phyloP scores from a whole-genome alignment of 37 sponge, comb jelly and placozoan species.

The Ianthella basta region DNA sequence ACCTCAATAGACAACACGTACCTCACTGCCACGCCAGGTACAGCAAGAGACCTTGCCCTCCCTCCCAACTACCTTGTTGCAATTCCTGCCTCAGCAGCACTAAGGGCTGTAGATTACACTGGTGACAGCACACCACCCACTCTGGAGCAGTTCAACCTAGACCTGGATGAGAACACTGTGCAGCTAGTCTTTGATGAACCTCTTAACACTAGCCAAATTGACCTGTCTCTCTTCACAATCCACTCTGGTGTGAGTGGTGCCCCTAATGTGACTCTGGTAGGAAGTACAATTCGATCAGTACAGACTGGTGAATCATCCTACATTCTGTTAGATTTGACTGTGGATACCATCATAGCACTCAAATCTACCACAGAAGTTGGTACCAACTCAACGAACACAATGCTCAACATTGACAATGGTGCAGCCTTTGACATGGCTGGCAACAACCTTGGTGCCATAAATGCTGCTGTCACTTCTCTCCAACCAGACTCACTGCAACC shows the following conservation, averaged over 20 bases:
- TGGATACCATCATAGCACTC: slow-evolving; percentile 52
- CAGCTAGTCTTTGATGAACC: slow-evolving; percentile 76
- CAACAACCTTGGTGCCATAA: slow-evolving; percentile 4
- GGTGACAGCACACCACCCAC: slow-evolving; percentile 70
- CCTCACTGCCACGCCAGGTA: slow-evolving; percentile 49
- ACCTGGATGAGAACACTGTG: slow-evolving; percentile 59
- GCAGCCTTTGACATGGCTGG: slow-evolving; percentile 53
- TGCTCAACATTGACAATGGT: slow-evolving; percentile 32
- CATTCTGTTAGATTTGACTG: slow-evolving; percentile 45
- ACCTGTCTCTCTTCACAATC: slow-evolving; percentile 40
- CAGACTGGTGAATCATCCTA: slow-evolving; percentile 22
- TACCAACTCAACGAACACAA: slow-evolving; percentile 40
- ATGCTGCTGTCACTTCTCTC: slow-evolving; percentile 21
- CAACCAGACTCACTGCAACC: slow-evolving; percentile 67
- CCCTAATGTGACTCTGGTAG: slow-evolving; percentile 37
- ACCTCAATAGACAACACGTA: slow-evolving; percentile 46
- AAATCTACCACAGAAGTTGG: slow-evolving; percentile 52
- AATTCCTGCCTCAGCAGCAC: slow-evolving; percentile 39
- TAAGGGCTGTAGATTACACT: slow-evolving; percentile 36
- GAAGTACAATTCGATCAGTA: slow-evolving; percentile 37
- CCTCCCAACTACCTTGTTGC: slow-evolving; percentile 50
- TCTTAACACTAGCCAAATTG: slow-evolving; percentile 49
- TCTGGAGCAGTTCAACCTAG: slow-evolving; percentile 58
- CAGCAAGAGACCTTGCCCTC: slow-evolving; percentile 72
- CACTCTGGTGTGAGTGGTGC: slow-evolving; percentile 1